Evolutionary conservation across 2,888 invertebrate genomes (phyloP).

Genomic region (Ichneumoninae sp.): DNA sequence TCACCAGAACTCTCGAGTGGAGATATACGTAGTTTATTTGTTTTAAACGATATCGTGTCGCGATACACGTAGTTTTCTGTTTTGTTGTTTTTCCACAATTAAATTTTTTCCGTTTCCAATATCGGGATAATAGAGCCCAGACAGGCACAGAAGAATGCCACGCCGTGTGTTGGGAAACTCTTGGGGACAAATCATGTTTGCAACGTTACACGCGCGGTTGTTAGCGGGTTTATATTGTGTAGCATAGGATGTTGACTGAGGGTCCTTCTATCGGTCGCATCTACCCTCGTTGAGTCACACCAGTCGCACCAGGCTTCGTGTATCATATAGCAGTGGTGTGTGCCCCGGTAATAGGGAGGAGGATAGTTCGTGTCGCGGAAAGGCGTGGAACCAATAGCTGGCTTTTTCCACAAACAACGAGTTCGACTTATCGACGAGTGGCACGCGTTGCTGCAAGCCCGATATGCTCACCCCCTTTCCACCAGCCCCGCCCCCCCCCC

Average conservation of each 20-base stretch:
- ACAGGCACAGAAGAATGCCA: background rate
- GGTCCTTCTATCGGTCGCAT: conserved; percentile 60
- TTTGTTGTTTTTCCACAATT: background rate
- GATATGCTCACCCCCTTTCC: conserved; percentile 52
- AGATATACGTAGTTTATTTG: no score
- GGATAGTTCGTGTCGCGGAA: conserved; percentile 34
- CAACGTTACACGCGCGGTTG: conserved; percentile 40
- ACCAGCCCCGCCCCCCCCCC: background rate
- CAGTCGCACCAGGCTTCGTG: conserved; percentile 35
- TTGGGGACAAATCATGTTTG: conserved; percentile 39
- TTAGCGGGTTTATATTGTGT: conserved; percentile 47
- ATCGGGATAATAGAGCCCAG: background rate
- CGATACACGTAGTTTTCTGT: background rate
- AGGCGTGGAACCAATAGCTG: conserved; percentile 52
- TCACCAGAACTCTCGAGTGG: no score
- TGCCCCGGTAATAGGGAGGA: conserved; percentile 19
- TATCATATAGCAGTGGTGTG: conserved; percentile 34
- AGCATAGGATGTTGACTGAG: conserved; percentile 53
- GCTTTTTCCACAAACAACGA: conserved; percentile 67
- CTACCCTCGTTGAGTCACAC: conserved; percentile 69
- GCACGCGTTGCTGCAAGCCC: conserved; percentile 67
- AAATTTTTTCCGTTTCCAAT: background rate
- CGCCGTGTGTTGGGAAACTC: conserved; percentile 19
- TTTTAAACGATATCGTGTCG: background rate
- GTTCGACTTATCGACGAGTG: conserved; percentile 78